Evolutionary conservation across 1,140 invertebrate species (phyloP), one percentile per base, ranked within the genome.

Genomic region (Leguminivora glycinivorella): DNA sequence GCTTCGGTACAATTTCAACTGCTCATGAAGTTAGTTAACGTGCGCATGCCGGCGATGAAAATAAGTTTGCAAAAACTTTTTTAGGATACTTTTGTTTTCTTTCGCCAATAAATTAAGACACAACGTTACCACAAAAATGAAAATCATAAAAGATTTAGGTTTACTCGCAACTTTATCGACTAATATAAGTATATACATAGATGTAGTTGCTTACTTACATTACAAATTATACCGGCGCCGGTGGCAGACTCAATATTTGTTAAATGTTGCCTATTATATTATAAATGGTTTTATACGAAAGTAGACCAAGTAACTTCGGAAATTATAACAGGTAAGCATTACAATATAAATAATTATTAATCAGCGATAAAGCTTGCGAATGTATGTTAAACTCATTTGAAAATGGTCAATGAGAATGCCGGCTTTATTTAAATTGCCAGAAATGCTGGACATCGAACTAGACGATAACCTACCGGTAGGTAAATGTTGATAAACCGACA

Each of bases 1-100:
- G 38, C 56, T 60, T 26, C 43, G 1, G 7, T 25, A 17, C 34
- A 69, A 56, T 56, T 60, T 60, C 14, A 34, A 40, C 17, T 17
- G n/a, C n/a, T n/a, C n/a, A 70, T 31, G 69, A 74, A 72, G 66
- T 68, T 56, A 40, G 69, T 29, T 63, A 10, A 60, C 70, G 38
- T 58, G 60, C 71, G 75, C 75, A 72, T 70, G 26, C 67, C 47
- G 66, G 29, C 43, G 70, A 68, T 68, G 63, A 70, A 74, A 75
- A 71, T 74, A 74, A 72, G 63, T 76, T 78, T 74, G 75, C 70
- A 74, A 76, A 74, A 79, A 74, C 70, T 79, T 79, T 79, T n/a
- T 63, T 63, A 17, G 1, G 26, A 34, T 63, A 25, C 25, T 58
- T 63, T 63, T 34, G 58, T n/a, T 63, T 63, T 63, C 4, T 63